A percentile compares a stretch with the other conserved stretches of the same genome.
Evolutionary conservation across 1,140 invertebrate species (phyloP).

Genomic region (Tetramorium alpestre): DNA sequence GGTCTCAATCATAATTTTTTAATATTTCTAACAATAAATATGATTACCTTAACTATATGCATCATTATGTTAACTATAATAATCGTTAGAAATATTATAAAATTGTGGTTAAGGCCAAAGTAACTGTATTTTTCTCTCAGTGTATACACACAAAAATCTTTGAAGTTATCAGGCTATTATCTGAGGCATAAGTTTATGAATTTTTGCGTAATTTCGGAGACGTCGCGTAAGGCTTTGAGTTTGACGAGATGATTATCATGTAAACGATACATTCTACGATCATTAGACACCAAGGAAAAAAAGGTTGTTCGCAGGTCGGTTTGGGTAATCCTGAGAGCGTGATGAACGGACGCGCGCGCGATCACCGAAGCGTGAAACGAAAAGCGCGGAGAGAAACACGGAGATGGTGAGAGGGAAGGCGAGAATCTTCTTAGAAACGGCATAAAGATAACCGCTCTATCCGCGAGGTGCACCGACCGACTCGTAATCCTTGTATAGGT

Average conservation of each 20-base stretch:
- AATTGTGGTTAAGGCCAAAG: too few relatives aligned
- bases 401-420: neutral
- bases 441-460: conserved; percentile 76
- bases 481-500: conserved; percentile 60
- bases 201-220: neutral
- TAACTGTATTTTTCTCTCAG: too few relatives aligned
- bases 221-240: neutral
- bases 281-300: neutral
- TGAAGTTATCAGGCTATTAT: too few relatives aligned
- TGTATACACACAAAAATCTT: too few relatives aligned
- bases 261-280: neutral
- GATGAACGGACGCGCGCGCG: conserved; percentile 10
- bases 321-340: neutral
- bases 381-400: conserved; percentile 4
- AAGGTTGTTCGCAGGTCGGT: neutral
- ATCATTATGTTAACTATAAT: too few relatives aligned
- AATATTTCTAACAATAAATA: too few relatives aligned
- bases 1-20: too few relatives aligned
- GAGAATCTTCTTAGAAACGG: conserved; percentile 71
- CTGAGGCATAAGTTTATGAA: neutral
- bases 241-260: neutral
- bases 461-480: conserved; percentile 30
- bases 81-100: too few relatives aligned
- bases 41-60: too few relatives aligned
- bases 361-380: conserved; percentile 26